These are phyloP conservation scores for Lepilemur septentrionalis DNA, from an alignment of 2,797 vertebrate species.

Conservation along the genomic window DNA sequence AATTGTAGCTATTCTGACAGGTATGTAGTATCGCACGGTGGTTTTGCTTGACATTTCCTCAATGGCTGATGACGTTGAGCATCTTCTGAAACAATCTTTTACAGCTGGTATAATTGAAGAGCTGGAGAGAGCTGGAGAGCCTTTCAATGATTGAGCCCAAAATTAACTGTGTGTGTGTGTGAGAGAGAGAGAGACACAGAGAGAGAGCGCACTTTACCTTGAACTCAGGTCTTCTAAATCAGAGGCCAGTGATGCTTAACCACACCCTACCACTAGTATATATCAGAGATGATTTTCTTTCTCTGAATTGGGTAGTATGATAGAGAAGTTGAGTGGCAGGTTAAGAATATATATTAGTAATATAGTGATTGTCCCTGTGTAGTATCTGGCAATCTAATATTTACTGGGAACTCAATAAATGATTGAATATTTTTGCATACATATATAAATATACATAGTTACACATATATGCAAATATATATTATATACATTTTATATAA, in stretches of 20 bases:
- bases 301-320: background rate
- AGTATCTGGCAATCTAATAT: background rate
- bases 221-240: background rate
- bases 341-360: background rate
- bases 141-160: background rate
- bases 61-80: background rate
- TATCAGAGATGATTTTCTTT: background rate
- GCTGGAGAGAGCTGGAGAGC: background rate
- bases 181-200: too few relatives aligned
- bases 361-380: background rate
- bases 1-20: background rate
- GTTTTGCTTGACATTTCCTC: conserved; percentile 1
- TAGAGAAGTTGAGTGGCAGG: background rate
- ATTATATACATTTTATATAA: background rate
- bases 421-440: background rate
- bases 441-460: background rate
- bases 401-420: background rate
- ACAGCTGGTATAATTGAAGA: background rate
- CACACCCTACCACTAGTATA: background rate
- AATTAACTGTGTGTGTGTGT: background rate
- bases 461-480: background rate
- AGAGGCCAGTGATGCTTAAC: background rate
- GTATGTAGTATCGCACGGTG: background rate
- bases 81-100: background rate
- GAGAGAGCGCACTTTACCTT: background rate